phyloP scores from a whole-genome alignment of 2,888 invertebrate genomes.

The Brachypterus glaber region DNA sequence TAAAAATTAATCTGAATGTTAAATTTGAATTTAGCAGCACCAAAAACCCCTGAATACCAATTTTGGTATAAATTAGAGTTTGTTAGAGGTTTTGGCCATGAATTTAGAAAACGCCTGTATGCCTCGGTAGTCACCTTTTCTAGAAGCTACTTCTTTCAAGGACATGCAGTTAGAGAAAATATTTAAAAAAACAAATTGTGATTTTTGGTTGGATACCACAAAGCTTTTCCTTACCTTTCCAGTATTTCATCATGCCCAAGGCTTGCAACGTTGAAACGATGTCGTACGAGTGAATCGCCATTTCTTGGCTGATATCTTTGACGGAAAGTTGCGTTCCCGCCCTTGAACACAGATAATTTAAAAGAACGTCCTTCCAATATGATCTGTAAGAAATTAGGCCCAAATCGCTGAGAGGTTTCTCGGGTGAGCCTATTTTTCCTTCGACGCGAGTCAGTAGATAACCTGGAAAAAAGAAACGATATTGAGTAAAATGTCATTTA shows the following conservation, averaged over 20 bases:
- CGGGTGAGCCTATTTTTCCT: constrained; percentile 97
- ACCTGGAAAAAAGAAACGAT: constrained; percentile 50
- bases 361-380: constrained; percentile 96
- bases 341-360: constrained; percentile 83
- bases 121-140: no score
- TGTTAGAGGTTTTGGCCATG: no score
- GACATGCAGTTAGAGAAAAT: no score
- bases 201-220: no score
- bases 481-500: neutral
- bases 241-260: constrained; percentile 95
- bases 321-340: constrained; percentile 84
- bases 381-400: constrained; percentile 96
- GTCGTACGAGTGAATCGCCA: constrained; percentile 94
- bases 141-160: no score
- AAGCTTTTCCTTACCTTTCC: no score
- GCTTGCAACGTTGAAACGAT: constrained; percentile 96
- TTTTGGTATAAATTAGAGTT: no score
- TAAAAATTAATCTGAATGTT: no score
- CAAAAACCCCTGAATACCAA: no score
- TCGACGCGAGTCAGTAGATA: constrained; percentile 92
- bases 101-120: no score
- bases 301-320: constrained; percentile 82
- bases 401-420: constrained; percentile 94
- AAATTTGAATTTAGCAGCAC: no score
- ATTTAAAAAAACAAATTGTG: no score